Evolutionary conservation across 2,113 vertebrate genomes (phyloP), one percentile per base, ranked within the genome.

Genomic region (Sylvietta virens): DNA sequence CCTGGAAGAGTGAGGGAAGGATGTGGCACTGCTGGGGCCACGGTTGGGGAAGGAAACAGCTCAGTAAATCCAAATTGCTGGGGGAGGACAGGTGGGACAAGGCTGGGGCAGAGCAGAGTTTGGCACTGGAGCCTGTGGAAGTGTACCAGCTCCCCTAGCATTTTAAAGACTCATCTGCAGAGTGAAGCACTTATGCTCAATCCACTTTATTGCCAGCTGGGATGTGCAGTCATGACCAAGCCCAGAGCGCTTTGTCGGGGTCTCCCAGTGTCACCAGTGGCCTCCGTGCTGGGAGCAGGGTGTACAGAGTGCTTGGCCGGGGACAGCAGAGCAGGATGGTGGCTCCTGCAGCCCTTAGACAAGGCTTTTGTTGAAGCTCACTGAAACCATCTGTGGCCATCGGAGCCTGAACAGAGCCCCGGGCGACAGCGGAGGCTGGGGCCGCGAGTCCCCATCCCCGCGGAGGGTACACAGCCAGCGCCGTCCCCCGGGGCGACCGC

Each of bases 131-230:
- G 50, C 61, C 30, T 15, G 8, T 40, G 56, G 39, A 17, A 42
- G 3, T 6, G 18, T 44, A 77, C 61, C 23, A 22, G 62, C 64
- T 88, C 54, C 67, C 19, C 20, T 30, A 44, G 22, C 6, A 2
- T 37, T 73, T 83, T 53, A 14, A 47, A 45, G 47, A 6, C 62
- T 45, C 44, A 11, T 60, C 39, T 85, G 86, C 51, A 58, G 56
- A 31, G 15, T n/a, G 69, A 81, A 16, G 17, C 26, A 3, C 48
- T 58, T 54, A 4, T 8, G 7, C 62, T 79, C 1, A 0, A 42
- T 47, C 22, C 4, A 0, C 30, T 39, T 64, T 0, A 0, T 51
- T 15, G 4, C 64, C 37, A 14, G 11, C 21, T 44, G 81, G 58
- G 66, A n/a, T 57, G 35, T 1, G 4, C 70, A 10, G 44, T 44